phyloP scores from a whole-genome alignment of 2,797 vertebrate genomes.

The Rhinichthys osculus region DNA sequence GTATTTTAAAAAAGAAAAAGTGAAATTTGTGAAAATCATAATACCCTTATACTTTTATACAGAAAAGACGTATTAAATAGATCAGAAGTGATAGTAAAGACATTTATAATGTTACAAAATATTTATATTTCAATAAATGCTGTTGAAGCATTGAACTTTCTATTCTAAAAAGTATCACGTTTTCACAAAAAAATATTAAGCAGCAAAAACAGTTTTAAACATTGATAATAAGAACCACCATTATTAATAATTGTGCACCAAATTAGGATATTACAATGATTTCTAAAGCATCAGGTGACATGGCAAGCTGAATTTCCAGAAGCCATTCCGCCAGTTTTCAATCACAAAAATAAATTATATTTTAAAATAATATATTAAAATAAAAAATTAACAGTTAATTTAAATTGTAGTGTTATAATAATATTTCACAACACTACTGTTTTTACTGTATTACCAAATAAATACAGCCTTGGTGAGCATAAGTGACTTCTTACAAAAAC shows the following conservation, averaged over 20 bases:
- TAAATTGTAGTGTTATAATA: neutral
- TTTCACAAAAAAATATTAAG: slow-evolving; percentile 1
- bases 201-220: neutral
- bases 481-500: neutral
- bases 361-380: neutral
- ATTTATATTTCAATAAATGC: neutral
- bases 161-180: neutral
- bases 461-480: neutral
- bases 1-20: neutral
- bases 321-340: no score
- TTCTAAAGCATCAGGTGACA: neutral
- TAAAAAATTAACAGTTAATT: neutral
- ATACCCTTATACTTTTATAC: neutral
- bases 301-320: no score
- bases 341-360: no score
- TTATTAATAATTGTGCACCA: neutral
- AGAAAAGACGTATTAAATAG: neutral
- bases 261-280: neutral
- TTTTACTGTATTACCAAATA: neutral
- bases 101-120: neutral
- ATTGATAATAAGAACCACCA: neutral
- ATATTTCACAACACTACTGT: neutral
- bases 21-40: neutral
- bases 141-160: neutral
- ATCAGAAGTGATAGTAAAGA: neutral